Evolutionary conservation across 2,888 invertebrate species (phyloP), one percentile per base, ranked within the genome.

Genomic region (Sarcophaga caerulescens): DNA sequence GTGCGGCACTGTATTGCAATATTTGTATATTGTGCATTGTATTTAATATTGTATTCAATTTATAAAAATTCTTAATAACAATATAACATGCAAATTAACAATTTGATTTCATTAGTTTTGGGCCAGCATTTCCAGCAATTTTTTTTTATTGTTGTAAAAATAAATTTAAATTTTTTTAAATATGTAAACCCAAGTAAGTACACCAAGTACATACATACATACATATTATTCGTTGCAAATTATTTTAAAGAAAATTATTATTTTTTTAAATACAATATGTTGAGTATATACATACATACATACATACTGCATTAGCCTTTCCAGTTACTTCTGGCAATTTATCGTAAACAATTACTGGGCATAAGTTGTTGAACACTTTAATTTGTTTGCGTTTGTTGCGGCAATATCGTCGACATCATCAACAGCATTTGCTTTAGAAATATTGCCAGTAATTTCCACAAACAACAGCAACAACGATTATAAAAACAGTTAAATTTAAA

Each of bases 41-140:
- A 52, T 68, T 47, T 65, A 47, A 83, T 71, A 19, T 69, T 44
- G 19, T 81, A 79, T 81, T 62, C 77, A 80, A 80, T 74, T 70
- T 81, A 57, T 74, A 76, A 60, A 74, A 66, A 84, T 88, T 87
- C 85, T 88, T 88, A 88, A 88, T 88, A 82, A 85, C 84, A 82
- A 78, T 82, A 81, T 74, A 87, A 82, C 88, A 88, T 88, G 88
- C 87, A 88, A 88, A 88, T 88, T 78, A 84, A 78, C 85, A 80
- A 82, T 88, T 88, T 87, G 63, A 82, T 76, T 82, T 82, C 85
- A 85, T 82, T 82, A 76, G 59, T 79, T 79, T 78, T 62, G 66
- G 78, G 74, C 63, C 70, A 52, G 14, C 14, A 14, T 47, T 47
- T 47, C 17, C 17, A 17, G 12, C 2, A 4, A 10, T 10, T 12